Conservation (phyloP, 2,888 invertebrate species). For the Onchidella celtica region DNA sequence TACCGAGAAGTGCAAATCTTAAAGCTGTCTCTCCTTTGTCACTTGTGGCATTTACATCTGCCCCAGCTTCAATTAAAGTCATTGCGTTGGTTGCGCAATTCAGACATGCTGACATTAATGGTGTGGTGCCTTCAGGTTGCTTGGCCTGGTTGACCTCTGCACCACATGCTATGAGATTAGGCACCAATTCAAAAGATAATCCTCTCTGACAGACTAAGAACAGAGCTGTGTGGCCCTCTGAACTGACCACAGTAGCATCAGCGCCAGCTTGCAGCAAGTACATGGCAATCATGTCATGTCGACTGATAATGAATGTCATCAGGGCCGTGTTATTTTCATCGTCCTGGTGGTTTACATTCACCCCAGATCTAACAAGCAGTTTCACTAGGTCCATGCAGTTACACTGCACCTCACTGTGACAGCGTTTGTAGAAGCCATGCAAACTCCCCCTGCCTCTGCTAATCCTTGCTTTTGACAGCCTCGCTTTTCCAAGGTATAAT, state of each 20-base stretch:
- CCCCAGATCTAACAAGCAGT: conserved; percentile 6
- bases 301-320: background rate
- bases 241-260: background rate
- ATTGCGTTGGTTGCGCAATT: background rate
- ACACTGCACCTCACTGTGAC: background rate
- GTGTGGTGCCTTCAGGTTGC: background rate
- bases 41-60: background rate
- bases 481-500: background rate
- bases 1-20: conserved; percentile 15
- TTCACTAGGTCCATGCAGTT: conserved; percentile 6
- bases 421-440: background rate
- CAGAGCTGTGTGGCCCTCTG: background rate
- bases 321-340: background rate
- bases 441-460: background rate
- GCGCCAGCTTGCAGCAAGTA: background rate
- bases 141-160: conserved; percentile 1
- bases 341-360: conserved; percentile 4
- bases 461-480: background rate
- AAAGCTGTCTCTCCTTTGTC: conserved; percentile 7
- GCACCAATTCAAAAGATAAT: conserved; percentile 2
- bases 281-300: background rate
- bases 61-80: background rate
- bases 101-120: conserved; percentile 14
- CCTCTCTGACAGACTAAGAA: background rate
- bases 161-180: background rate